Conservation (phyloP, 2,888 invertebrate genomes). For the Euplagia quadripunctaria region DNA sequence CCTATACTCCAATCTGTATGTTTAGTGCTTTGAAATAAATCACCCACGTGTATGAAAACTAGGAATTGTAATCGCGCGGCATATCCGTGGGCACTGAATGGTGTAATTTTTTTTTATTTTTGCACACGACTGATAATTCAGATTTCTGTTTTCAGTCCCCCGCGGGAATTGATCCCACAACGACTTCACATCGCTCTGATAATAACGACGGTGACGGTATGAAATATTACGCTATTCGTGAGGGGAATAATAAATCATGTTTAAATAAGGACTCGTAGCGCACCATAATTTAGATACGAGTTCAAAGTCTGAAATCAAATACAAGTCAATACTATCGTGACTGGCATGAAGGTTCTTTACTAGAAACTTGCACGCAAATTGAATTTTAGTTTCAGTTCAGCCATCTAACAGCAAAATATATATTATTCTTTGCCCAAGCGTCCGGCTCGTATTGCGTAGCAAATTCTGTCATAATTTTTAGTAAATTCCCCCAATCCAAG, state of each 20-base stretch:
- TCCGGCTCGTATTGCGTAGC: background rate
- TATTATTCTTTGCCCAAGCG: background rate
- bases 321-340: background rate
- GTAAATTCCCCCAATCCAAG: conserved; percentile 32
- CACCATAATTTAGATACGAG: background rate
- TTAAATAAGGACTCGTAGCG: too few relatives aligned
- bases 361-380: too few relatives aligned
- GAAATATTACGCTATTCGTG: background rate
- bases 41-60: too few relatives aligned
- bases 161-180: background rate
- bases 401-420: background rate
- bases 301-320: background rate
- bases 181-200: background rate
- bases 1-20: too few relatives aligned
- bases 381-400: conserved; percentile 30
- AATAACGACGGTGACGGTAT: background rate
- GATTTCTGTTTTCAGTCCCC: background rate
- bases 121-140: background rate
- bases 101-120: too few relatives aligned
- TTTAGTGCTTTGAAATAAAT: too few relatives aligned
- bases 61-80: too few relatives aligned
- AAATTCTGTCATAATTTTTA: conserved; percentile 14
- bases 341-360: background rate
- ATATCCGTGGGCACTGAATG: too few relatives aligned
- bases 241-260: background rate